These are phyloP conservation scores for Micromys minutus DNA, from an alignment of 2,113 vertebrate species.

Conservation along the genomic window DNA sequence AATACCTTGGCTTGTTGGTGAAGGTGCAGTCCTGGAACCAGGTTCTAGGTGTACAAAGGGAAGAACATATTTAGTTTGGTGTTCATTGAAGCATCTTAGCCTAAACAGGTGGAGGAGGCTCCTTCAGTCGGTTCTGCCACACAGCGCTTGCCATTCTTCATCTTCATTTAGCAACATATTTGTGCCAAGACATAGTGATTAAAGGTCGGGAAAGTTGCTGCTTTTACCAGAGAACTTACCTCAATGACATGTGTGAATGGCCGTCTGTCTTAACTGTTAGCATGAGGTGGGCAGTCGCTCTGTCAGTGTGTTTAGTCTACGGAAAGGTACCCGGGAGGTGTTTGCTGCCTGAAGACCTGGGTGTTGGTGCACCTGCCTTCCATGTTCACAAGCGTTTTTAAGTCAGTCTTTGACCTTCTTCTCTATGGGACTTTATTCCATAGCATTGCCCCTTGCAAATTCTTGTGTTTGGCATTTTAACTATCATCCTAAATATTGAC, in stretches of 20 bases:
- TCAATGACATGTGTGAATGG: accelerated
- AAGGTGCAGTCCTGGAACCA: background rate
- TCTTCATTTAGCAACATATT: background rate
- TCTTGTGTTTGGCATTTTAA: background rate
- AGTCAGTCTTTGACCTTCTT: background rate
- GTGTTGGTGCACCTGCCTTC: background rate
- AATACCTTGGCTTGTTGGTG: background rate
- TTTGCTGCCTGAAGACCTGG: background rate
- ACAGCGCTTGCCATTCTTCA: background rate
- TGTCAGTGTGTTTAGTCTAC: background rate
- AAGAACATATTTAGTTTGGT: background rate
- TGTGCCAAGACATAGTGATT: background rate
- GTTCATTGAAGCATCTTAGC: background rate
- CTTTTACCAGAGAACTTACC: background rate
- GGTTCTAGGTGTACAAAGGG: background rate
- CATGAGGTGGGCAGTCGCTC: background rate
- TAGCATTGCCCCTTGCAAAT: background rate
- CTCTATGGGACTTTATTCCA: background rate
- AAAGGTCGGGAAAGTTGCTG: background rate
- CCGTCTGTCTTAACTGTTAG: background rate
- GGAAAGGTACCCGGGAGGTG: background rate
- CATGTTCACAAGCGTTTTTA: background rate
- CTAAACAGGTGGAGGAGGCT: background rate
- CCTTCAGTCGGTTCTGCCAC: background rate
- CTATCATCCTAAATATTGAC: background rate